Evolutionary conservation across 2,888 invertebrate genomes (phyloP).

Genomic region (Stramonita haemastoma): DNA sequence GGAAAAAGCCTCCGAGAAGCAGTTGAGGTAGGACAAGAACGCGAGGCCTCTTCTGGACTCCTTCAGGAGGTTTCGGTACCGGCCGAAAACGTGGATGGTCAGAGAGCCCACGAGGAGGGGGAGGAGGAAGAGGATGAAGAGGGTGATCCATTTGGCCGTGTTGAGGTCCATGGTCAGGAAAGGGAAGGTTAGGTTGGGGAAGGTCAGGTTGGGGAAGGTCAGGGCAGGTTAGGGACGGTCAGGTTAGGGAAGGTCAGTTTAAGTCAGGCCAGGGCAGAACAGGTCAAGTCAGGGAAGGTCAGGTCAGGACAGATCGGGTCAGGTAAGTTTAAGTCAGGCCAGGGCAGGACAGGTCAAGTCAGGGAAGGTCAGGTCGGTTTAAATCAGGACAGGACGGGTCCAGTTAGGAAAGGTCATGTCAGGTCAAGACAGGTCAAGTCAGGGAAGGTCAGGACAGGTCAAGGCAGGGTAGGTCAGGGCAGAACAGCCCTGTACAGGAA

Average conservation of each 20-base stretch:
- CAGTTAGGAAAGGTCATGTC: not conserved
- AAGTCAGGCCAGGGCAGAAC: not conserved
- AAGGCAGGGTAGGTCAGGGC: too few species aligned
- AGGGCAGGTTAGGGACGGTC: not conserved
- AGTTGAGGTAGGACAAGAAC: slow-evolving; percentile 52
- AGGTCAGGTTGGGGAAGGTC: too few species aligned
- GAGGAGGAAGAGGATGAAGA: slow-evolving; percentile 33
- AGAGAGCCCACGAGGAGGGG: slow-evolving; percentile 38
- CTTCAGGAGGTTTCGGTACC: slow-evolving; percentile 15
- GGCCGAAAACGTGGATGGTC: slow-evolving; percentile 38
- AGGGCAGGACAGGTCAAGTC: not conserved
- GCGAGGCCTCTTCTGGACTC: not conserved
- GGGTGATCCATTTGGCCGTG: slow-evolving; percentile 29
- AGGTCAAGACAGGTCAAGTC: too few species aligned
- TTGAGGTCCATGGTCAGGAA: slow-evolving; percentile 29
- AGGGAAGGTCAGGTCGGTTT: not conserved
- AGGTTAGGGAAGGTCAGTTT: not conserved
- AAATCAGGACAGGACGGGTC: not conserved
- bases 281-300: not conserved
- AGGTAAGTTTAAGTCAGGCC: too few species aligned
- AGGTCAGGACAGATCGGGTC: not conserved
- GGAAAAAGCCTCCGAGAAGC: slow-evolving; percentile 74
- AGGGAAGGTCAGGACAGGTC: too few species aligned
- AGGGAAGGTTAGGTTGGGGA: too few species aligned
- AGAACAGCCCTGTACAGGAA: too few species aligned